Conservation (phyloP, 2,797 vertebrate genomes). For the Lateolabrax maculatus region DNA sequence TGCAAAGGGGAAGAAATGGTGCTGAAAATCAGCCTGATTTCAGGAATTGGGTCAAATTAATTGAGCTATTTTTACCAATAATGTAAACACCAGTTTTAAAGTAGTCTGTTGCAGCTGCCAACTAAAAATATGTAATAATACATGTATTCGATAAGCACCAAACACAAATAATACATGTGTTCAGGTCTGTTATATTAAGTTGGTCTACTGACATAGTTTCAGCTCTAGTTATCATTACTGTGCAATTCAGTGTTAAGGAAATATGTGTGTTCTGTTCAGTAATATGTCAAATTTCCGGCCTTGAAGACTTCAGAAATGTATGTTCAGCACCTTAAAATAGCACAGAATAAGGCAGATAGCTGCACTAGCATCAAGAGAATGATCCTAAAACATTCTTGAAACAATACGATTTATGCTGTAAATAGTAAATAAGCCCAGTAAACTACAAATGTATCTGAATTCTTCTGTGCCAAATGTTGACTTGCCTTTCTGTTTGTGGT, state of each 20-base stretch:
- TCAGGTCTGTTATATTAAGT: background rate
- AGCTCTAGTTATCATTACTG: background rate
- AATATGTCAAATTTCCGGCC: background rate
- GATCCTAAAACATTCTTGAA: background rate
- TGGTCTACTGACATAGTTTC: background rate
- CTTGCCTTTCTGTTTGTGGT: slow-evolving; percentile 32
- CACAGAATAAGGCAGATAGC: background rate
- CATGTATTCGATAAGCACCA: background rate
- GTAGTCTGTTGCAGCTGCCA: background rate
- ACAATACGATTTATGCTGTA: background rate
- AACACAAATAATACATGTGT: background rate
- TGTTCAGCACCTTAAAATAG: background rate
- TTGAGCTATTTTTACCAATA: background rate
- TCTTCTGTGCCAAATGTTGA: background rate
- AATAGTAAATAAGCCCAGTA: background rate
- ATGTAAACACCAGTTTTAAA: background rate
- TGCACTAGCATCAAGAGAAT: background rate
- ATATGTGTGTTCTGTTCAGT: background rate
- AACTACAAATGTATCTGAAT: background rate
- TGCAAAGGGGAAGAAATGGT: slow-evolving; percentile 51
- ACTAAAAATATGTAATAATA: background rate
- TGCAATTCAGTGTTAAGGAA: background rate
- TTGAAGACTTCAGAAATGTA: background rate
- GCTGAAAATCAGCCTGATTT: slow-evolving; percentile 47
- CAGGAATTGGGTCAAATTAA: slow-evolving; percentile 7